Conservation (phyloP, 2,888 invertebrate genomes). For the Dascillus cervinus region DNA sequence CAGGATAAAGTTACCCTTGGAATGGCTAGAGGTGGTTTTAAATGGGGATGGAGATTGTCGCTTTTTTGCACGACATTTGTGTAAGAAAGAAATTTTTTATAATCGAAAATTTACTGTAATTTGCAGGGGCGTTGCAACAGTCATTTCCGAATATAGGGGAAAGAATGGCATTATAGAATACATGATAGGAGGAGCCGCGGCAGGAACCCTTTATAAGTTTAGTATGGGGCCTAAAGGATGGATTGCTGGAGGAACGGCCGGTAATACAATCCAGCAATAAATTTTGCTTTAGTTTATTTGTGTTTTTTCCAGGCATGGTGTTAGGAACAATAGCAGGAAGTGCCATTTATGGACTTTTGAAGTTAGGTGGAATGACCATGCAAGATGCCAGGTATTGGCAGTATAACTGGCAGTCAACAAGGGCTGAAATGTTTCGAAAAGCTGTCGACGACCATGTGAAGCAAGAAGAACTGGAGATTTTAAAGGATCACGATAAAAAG, state of each 20-base stretch:
- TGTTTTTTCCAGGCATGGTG: slow-evolving; percentile 44
- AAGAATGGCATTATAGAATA: slow-evolving; percentile 62
- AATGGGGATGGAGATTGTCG: slow-evolving; percentile 61
- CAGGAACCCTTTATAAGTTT: slow-evolving; percentile 61
- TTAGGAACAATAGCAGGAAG: slow-evolving; percentile 56
- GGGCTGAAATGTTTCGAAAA: slow-evolving; percentile 36
- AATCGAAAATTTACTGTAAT: no score
- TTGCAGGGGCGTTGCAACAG: slow-evolving; percentile 56
- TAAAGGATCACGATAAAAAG: slow-evolving; percentile 18
- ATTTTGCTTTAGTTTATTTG: not conserved
- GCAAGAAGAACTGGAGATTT: slow-evolving; percentile 24
- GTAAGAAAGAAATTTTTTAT: no score
- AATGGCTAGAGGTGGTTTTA: slow-evolving; percentile 65
- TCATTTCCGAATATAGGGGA: slow-evolving; percentile 58
- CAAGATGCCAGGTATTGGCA: slow-evolving; percentile 56
- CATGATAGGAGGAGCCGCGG: slow-evolving; percentile 53
- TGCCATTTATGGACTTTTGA: slow-evolving; percentile 48
- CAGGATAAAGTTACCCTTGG: slow-evolving; percentile 62
- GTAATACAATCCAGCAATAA: slow-evolving; percentile 33
- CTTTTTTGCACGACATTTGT: slow-evolving; percentile 61
- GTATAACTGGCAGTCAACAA: slow-evolving; percentile 42
- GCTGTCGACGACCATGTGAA: slow-evolving; percentile 28
- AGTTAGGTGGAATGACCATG: slow-evolving; percentile 54
- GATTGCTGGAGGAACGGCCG: slow-evolving; percentile 59
- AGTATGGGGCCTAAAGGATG: slow-evolving; percentile 61